A percentile compares a stretch with the other conserved stretches of the same genome.
Evolutionary conservation across 2,113 vertebrate genomes (phyloP).

Genomic region (Rynchops niger): DNA sequence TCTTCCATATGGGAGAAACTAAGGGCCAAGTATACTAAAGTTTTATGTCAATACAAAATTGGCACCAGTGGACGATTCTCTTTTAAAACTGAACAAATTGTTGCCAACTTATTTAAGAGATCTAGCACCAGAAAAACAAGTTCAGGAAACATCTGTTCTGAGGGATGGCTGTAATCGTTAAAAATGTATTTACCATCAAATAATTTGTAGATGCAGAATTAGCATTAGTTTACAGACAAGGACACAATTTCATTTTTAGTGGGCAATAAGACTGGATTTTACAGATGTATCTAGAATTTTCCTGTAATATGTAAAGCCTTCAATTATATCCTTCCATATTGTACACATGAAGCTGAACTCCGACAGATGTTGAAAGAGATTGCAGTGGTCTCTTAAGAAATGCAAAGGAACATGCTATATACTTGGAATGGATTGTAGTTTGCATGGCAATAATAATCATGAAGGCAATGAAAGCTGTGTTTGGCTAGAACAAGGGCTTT

Average conservation of each 20-base stretch:
- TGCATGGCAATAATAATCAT: not conserved
- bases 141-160: constrained; percentile 61
- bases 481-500: not conserved
- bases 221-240: not conserved
- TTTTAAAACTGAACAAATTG: constrained; percentile 55
- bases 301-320: not conserved
- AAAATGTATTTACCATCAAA: constrained; percentile 55
- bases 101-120: constrained; percentile 56
- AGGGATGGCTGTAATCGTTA: constrained; percentile 33
- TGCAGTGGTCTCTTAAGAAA: not conserved
- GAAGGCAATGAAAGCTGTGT: not conserved
- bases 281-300: not conserved
- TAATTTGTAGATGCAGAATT: constrained; percentile 46
- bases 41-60: constrained; percentile 64
- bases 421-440: not conserved
- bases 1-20: constrained; percentile 32
- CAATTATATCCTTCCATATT: not conserved
- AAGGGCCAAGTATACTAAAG: constrained; percentile 21
- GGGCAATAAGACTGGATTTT: not conserved
- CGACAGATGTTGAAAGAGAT: not conserved
- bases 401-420: not conserved
- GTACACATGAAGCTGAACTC: not conserved
- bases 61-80: constrained; percentile 1
- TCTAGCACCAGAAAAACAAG: constrained; percentile 15
- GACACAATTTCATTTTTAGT: constrained; percentile 16